Conservation (phyloP, 2,113 vertebrate genomes). For the Thamnaconus septentrionalis region DNA sequence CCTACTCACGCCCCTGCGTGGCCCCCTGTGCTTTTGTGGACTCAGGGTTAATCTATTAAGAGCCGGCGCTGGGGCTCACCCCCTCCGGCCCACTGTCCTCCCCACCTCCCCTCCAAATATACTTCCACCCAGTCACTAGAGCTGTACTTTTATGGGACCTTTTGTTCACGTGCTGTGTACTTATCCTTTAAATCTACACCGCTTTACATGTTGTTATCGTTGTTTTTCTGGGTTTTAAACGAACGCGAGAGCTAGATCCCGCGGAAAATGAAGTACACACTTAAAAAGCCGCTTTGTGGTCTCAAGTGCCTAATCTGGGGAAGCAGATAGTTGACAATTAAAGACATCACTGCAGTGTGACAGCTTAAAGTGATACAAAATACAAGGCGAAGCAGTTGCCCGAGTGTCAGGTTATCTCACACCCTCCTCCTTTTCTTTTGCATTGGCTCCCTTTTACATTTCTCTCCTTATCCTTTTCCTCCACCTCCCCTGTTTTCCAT, state of each 20-base stretch:
- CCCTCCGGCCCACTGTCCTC: conserved; percentile 52
- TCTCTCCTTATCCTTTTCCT: neutral
- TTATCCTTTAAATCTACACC: conserved; percentile 28
- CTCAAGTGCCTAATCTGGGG: too few species aligned
- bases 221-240: too few species aligned
- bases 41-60: conserved; percentile 73
- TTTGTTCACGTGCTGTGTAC: conserved; percentile 49
- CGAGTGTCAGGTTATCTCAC: too few species aligned
- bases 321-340: too few species aligned
- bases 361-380: too few species aligned
- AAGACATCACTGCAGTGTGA: too few species aligned
- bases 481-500: conserved; percentile 10
- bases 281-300: too few species aligned
- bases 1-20: conserved; percentile 60
- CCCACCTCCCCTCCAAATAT: conserved; percentile 62
- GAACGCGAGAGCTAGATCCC: conserved; percentile 42
- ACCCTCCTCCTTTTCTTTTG: too few species aligned
- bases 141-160: conserved; percentile 61
- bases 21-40: conserved; percentile 61
- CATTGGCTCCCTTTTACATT: too few species aligned
- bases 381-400: too few species aligned
- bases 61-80: conserved; percentile 34
- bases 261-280: conserved; percentile 4
- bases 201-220: conserved; percentile 5
- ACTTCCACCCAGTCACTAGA: conserved; percentile 69